Conservation (phyloP, 2,888 invertebrate species). For the Trichopoda pennipes region DNA sequence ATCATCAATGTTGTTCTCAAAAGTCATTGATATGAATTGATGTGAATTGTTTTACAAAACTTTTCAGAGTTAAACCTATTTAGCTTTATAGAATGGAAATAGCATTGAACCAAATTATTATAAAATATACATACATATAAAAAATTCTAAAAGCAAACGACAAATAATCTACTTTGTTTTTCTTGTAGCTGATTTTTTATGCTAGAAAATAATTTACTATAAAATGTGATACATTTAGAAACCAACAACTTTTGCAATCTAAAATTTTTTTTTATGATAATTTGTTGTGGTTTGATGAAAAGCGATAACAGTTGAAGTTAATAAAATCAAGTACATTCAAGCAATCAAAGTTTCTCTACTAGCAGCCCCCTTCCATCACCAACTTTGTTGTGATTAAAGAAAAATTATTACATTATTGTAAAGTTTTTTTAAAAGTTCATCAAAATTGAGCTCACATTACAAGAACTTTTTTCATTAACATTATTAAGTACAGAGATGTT, state of each 20-base stretch:
- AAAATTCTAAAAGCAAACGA: background rate
- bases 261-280: constrained; percentile 36
- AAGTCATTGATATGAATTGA: constrained; percentile 56
- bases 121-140: background rate
- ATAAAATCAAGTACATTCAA: constrained; percentile 35
- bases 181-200: constrained; percentile 16
- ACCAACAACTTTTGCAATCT: constrained; percentile 21
- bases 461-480: constrained; percentile 30
- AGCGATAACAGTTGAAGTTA: constrained; percentile 3
- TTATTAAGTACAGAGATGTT: constrained; percentile 10
- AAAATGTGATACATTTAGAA: constrained; percentile 32
- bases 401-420: constrained; percentile 47
- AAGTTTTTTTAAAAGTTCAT: constrained; percentile 38
- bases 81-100: constrained; percentile 1
- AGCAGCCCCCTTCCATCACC: background rate
- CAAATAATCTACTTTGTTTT: background rate
- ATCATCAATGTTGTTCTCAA: constrained; percentile 14
- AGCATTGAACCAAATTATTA: background rate
- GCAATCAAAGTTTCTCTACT: background rate
- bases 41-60: constrained; percentile 38
- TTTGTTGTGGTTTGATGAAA: constrained; percentile 10
- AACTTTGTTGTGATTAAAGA: constrained; percentile 3
- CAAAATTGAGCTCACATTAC: constrained; percentile 41
- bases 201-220: constrained; percentile 56
- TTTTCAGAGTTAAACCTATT: constrained; percentile 50